Conservation (phyloP, 1,140 invertebrate genomes). For the Aphis craccivora region DNA sequence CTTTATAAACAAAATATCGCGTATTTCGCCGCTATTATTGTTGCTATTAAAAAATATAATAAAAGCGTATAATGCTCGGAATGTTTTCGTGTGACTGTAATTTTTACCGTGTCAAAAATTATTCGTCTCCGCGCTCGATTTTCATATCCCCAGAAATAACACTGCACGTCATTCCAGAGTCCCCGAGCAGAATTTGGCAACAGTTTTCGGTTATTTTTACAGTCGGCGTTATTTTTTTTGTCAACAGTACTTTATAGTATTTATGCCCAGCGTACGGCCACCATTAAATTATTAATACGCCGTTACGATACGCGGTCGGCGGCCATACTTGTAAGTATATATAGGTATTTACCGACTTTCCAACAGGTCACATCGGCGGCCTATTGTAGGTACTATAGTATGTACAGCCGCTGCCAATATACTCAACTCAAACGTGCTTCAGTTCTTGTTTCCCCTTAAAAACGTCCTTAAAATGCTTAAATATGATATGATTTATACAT, state of each 20-base stretch:
- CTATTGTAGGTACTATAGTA: not conserved
- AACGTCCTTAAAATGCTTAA: not conserved
- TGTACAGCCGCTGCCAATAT: conserved; percentile 8
- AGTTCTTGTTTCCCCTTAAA: not conserved
- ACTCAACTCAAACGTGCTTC: conserved; percentile 3
- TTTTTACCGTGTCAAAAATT: not conserved
- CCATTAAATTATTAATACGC: conserved; percentile 19
- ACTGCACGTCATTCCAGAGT: conserved; percentile 31
- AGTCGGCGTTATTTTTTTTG: not conserved
- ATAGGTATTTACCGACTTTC: not conserved
- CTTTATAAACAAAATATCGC: not conserved
- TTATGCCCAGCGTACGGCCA: not conserved
- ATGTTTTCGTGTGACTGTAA: not conserved
- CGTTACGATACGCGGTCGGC: not conserved
- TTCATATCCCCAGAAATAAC: conserved; percentile 50
- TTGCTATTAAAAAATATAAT: conserved; percentile 19
- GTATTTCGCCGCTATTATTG: not conserved
- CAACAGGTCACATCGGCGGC: not conserved
- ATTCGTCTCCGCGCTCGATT: not conserved
- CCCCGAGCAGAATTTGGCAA: conserved; percentile 32
- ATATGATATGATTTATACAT: not conserved
- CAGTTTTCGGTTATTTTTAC: conserved; percentile 49
- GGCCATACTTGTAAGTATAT: not conserved
- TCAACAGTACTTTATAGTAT: not conserved
- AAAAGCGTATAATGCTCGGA: not conserved